Conservation (phyloP, 2,888 invertebrate species). For the Leucophora obtusa region DNA sequence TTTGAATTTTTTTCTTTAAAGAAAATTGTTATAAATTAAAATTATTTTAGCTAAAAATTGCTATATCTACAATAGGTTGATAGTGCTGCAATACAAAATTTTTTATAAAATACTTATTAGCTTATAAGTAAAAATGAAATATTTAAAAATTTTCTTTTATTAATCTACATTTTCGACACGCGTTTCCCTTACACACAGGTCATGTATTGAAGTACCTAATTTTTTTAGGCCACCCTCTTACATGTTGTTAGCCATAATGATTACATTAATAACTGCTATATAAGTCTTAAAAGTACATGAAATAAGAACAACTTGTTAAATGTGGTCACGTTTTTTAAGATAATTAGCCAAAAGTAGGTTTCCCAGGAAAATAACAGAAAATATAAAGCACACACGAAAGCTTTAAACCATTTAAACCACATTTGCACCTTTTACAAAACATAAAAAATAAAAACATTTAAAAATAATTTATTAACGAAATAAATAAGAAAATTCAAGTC, state of each 20-base stretch:
- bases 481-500: neutral
- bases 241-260: conserved; percentile 5
- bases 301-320: conserved; percentile 14
- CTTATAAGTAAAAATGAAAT: neutral
- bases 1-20: too few species aligned
- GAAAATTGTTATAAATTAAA: too few species aligned
- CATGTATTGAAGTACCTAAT: too few species aligned
- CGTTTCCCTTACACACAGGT: too few species aligned
- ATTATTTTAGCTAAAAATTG: too few species aligned
- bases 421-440: conserved; percentile 19
- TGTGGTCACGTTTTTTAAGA: conserved; percentile 25
- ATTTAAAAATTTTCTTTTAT: too few species aligned
- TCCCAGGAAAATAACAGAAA: neutral
- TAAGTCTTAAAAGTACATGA: neutral
- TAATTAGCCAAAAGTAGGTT: conserved; percentile 6
- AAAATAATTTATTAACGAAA: neutral
- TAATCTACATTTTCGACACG: too few species aligned
- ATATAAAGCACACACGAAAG: neutral
- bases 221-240: too few species aligned
- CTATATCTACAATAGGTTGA: too few species aligned
- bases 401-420: conserved; percentile 1
- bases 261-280: conserved; percentile 1
- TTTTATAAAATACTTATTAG: too few species aligned
- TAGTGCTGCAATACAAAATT: too few species aligned
- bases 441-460: neutral